phyloP scores from a whole-genome alignment of 2,888 invertebrate species.

The Nomada ferruginata region DNA sequence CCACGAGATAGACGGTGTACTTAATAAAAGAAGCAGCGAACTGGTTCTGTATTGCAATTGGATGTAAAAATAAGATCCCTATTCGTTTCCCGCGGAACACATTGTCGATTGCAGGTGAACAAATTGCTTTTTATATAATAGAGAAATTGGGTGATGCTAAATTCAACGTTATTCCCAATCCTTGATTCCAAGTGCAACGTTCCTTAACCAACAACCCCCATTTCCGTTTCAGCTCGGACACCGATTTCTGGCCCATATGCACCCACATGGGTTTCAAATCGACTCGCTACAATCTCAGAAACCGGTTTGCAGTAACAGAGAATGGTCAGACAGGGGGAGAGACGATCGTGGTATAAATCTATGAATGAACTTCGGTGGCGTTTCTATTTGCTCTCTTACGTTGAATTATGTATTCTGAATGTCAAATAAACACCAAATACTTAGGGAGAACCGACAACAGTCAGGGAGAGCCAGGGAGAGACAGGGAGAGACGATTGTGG shows the following conservation, averaged over 20 bases:
- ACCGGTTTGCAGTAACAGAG: neutral
- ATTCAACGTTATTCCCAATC: too few relatives aligned
- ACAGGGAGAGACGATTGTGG: too few relatives aligned
- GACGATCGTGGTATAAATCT: too few relatives aligned
- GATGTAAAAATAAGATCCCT: neutral
- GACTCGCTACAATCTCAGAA: neutral
- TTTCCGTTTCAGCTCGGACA: neutral
- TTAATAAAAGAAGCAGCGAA: neutral
- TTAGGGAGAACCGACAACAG: too few relatives aligned
- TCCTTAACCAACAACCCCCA: neutral
- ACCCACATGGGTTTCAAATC: neutral
- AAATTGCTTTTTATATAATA: too few relatives aligned
- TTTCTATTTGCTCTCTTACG: too few relatives aligned
- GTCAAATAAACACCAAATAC: too few relatives aligned
- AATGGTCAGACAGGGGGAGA: too few relatives aligned
- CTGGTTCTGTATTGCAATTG: slow-evolving; percentile 2
- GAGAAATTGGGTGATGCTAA: too few relatives aligned
- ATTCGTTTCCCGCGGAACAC: neutral
- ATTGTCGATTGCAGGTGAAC: neutral
- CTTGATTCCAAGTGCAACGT: neutral
- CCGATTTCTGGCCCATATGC: neutral
- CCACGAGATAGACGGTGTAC: neutral
- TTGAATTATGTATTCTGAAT: too few relatives aligned
- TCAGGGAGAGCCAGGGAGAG: neutral
- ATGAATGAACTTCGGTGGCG: too few relatives aligned